These are phyloP conservation scores for Danaus melanippus DNA, from an alignment of 1,140 invertebrate genomes.

Conservation along the genomic window DNA sequence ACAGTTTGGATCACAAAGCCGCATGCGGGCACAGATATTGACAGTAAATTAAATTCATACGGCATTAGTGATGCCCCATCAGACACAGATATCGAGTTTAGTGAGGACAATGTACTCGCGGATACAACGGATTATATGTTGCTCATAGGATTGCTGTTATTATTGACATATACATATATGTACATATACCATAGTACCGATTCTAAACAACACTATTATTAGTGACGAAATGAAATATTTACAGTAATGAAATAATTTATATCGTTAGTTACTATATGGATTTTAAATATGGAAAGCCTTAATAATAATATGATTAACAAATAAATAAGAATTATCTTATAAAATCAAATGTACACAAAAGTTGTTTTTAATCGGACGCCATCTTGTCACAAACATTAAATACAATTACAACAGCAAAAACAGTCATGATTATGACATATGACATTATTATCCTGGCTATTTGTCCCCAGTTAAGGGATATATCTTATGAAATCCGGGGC, in stretches of 20 bases:
- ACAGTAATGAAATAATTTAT: no score
- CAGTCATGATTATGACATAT: constrained; percentile 14
- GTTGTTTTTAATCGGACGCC: no score
- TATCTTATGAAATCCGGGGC: constrained; percentile 42
- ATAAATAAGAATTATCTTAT: neutral
- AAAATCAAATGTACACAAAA: no score
- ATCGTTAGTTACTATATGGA: no score
- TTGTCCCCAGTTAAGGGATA: constrained; percentile 33
- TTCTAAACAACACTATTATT: no score
- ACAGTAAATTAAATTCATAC: constrained; percentile 72
- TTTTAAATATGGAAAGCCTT: no score
- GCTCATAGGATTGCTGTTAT: no score
- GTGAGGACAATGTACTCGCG: no score
- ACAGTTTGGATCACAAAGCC: constrained; percentile 68
- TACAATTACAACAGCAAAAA: constrained; percentile 5
- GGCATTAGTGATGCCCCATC: constrained; percentile 69
- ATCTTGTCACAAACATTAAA: neutral
- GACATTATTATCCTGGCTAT: constrained; percentile 22
- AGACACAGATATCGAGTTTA: constrained; percentile 48
- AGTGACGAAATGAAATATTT: no score
- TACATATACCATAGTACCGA: no score
- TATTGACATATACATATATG: no score
- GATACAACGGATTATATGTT: no score
- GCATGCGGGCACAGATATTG: constrained; percentile 70
- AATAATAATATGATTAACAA: neutral